These are phyloP conservation scores for Scaptodrosophila latifasciaeformis DNA, from an alignment of 2,888 invertebrate genomes.

Conservation along the genomic window DNA sequence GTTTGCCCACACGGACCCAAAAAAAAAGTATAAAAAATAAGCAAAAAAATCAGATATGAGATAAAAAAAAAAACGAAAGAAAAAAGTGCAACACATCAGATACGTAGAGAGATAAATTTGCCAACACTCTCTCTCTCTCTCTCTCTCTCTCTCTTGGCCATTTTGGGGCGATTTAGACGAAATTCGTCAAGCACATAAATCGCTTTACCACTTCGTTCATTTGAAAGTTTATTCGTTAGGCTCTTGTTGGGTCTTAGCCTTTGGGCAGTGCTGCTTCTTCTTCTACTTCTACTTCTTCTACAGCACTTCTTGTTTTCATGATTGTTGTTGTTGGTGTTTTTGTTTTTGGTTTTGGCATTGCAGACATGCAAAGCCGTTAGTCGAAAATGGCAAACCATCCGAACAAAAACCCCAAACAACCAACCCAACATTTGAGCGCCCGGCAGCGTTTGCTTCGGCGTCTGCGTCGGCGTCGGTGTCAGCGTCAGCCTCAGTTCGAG, in stretches of 20 bases:
- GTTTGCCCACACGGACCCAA: neutral
- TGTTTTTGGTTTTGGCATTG: neutral
- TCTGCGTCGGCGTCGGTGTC: too few relatives aligned
- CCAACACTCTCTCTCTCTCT: too few relatives aligned
- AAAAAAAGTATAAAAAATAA: too few relatives aligned
- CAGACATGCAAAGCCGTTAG: conserved; percentile 3
- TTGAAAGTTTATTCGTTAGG: neutral
- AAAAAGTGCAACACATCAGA: too few relatives aligned
- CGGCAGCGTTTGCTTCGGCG: too few relatives aligned
- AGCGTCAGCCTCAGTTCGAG: conserved; percentile 2
- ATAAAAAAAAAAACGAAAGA: too few relatives aligned
- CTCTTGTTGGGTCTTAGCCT: neutral
- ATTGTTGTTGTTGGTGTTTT: conserved; percentile 2
- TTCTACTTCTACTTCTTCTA: neutral
- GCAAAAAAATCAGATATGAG: too few relatives aligned
- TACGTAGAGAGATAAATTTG: too few relatives aligned
- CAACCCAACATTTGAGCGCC: neutral
- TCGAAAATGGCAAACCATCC: conserved; percentile 1
- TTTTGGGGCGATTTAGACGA: conserved; percentile 7
- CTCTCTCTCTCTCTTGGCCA: too few relatives aligned
- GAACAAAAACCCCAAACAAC: neutral
- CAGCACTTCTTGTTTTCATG: neutral
- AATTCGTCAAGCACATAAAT: conserved; percentile 22
- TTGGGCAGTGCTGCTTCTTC: neutral
- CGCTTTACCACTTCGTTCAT: conserved; percentile 15